These are phyloP conservation scores for Borostomias antarcticus DNA, from an alignment of 2,797 vertebrate genomes.

Conservation along the genomic window DNA sequence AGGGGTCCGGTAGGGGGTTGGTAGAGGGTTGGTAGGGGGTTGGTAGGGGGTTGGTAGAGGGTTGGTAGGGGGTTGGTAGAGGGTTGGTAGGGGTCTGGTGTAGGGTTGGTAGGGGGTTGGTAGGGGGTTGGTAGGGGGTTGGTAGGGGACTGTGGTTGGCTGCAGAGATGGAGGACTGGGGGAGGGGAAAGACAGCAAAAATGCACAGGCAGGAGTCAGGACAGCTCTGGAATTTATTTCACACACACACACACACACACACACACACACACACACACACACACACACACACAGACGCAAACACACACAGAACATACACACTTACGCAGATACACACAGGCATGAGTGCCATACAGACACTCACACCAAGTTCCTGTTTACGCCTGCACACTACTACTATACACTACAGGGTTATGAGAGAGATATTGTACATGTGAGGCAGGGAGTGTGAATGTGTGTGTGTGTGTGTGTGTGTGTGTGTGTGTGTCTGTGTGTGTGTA, in stretches of 20 bases:
- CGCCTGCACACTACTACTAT: constrained; percentile 7
- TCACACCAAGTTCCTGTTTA: constrained; percentile 26
- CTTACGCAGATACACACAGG: too few species aligned
- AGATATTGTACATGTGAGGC: constrained; percentile 33
- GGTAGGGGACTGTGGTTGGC: too few species aligned
- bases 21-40: constrained; percentile 1
- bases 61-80: not conserved
- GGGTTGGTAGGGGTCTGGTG: too few species aligned
- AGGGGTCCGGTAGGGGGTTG: constrained; percentile 12
- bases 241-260: not conserved
- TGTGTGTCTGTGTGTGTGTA: constrained; percentile 20
- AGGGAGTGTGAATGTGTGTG: constrained; percentile 17
- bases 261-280: not conserved
- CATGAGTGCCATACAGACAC: constrained; percentile 22
- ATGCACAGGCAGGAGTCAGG: not conserved
- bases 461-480: constrained; percentile 26
- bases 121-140: too few species aligned
- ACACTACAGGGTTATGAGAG: constrained; percentile 20
- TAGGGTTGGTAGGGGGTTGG: too few species aligned
- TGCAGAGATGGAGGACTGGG: not conserved
- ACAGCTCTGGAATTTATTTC: not conserved
- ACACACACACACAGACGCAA: not conserved
- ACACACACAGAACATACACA: too few species aligned
- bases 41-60: not conserved
- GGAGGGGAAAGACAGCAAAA: not conserved